phyloP scores from a whole-genome alignment of 2,797 vertebrate genomes.

The Salmo trutta region DNA sequence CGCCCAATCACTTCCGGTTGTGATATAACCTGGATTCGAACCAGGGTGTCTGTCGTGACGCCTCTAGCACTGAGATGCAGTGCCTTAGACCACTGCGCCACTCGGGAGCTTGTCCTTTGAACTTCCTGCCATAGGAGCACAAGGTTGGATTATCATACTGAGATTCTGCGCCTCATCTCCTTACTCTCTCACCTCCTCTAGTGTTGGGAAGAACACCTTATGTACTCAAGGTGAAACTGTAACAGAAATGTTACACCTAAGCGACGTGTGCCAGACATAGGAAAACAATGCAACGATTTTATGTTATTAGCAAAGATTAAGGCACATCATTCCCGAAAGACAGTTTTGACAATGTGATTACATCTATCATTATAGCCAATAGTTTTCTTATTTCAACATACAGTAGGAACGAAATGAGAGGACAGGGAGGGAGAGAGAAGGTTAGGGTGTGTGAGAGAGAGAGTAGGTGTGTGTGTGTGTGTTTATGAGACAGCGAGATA shows the following conservation, averaged over 20 bases:
- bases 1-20: too few species aligned
- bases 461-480: neutral
- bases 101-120: slow-evolving; percentile 44
- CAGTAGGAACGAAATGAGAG: neutral
- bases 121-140: slow-evolving; percentile 41
- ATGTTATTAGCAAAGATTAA: neutral
- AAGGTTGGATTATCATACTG: slow-evolving; percentile 44
- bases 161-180: slow-evolving; percentile 43
- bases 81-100: too few species aligned
- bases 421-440: neutral
- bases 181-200: slow-evolving; percentile 27
- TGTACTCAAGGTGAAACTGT: neutral
- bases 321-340: neutral
- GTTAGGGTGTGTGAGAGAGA: neutral
- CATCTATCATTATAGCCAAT: neutral
- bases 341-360: neutral
- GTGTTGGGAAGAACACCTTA: slow-evolving; percentile 9
- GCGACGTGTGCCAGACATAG: neutral
- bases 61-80: too few species aligned
- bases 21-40: too few species aligned
- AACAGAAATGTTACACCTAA: neutral
- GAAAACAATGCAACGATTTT: neutral
- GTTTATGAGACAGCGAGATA: too few species aligned
- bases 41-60: too few species aligned
- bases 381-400: neutral